phyloP scores from a whole-genome alignment of 2,797 vertebrate genomes.

The Oreochromis grahami region DNA sequence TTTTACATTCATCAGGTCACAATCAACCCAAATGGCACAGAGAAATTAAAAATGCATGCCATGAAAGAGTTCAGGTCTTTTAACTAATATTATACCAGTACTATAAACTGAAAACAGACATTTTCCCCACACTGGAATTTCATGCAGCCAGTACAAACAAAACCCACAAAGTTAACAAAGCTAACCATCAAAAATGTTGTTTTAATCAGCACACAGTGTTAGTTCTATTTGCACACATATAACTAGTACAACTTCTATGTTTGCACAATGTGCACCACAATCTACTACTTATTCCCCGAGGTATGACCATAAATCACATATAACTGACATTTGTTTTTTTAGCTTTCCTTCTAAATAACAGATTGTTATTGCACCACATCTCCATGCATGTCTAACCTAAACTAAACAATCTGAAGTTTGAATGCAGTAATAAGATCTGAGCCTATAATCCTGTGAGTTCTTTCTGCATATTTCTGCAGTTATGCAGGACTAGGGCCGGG shows the following conservation, averaged over 20 bases:
- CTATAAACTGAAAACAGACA: neutral
- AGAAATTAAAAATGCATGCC: no score
- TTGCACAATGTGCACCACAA: neutral
- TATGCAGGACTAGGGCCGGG: rapidly evolving
- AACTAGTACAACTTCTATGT: neutral
- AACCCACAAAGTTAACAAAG: neutral
- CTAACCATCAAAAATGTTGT: neutral
- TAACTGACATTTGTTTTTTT: neutral
- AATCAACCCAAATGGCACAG: no score
- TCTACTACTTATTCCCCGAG: neutral
- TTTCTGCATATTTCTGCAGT: neutral
- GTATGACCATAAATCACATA: neutral
- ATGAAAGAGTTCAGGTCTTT: no score
- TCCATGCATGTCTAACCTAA: neutral
- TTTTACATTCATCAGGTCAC: no score
- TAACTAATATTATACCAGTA: neutral
- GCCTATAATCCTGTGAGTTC: neutral
- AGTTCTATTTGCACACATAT: neutral
- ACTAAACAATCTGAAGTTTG: neutral
- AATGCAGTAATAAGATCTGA: neutral
- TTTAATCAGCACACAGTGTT: neutral
- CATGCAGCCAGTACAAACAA: neutral
- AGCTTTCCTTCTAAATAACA: neutral
- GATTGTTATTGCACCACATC: neutral
- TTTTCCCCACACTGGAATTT: neutral